phyloP scores from a whole-genome alignment of 2,888 invertebrate genomes.

The Drosophila antonietae region DNA sequence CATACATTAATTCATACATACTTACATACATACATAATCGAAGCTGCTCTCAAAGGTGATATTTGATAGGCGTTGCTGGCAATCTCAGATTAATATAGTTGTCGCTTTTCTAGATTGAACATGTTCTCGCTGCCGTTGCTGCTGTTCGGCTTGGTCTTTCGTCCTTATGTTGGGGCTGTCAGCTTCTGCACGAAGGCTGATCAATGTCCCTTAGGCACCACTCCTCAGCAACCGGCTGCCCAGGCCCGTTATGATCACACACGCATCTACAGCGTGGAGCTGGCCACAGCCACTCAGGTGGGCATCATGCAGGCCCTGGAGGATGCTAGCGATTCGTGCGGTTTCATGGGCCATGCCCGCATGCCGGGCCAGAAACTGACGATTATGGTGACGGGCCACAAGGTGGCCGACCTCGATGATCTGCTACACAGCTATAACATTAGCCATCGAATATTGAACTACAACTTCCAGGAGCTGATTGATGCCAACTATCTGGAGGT shows the following conservation, averaged over 20 bases:
- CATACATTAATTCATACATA: background rate
- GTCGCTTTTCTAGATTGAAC: constrained; percentile 25
- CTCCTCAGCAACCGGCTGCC: background rate
- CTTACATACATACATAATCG: background rate
- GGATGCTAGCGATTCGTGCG: constrained; percentile 77
- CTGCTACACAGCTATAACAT: constrained; percentile 72
- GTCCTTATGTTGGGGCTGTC: constrained; percentile 20
- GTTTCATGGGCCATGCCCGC: constrained; percentile 81
- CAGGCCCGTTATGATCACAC: constrained; percentile 81
- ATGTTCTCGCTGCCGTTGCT: constrained; percentile 39
- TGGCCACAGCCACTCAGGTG: constrained; percentile 52
- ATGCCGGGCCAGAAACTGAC: constrained; percentile 76
- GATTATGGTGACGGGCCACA: constrained; percentile 82
- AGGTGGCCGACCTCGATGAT: constrained; percentile 80
- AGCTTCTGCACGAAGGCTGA: constrained; percentile 59
- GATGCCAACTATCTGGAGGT: constrained; percentile 71
- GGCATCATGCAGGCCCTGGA: constrained; percentile 70
- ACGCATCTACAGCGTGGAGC: constrained; percentile 73
- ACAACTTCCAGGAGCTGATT: constrained; percentile 76
- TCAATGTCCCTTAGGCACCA: constrained; percentile 44
- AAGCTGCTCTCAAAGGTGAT: constrained; percentile 28
- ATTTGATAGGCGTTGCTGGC: constrained; percentile 1
- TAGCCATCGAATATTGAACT: constrained; percentile 69
- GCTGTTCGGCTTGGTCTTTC: constrained; percentile 11
- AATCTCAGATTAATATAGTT: constrained; percentile 14